phyloP scores from a whole-genome alignment of 2,113 vertebrate species.

The Numida meleagris region DNA sequence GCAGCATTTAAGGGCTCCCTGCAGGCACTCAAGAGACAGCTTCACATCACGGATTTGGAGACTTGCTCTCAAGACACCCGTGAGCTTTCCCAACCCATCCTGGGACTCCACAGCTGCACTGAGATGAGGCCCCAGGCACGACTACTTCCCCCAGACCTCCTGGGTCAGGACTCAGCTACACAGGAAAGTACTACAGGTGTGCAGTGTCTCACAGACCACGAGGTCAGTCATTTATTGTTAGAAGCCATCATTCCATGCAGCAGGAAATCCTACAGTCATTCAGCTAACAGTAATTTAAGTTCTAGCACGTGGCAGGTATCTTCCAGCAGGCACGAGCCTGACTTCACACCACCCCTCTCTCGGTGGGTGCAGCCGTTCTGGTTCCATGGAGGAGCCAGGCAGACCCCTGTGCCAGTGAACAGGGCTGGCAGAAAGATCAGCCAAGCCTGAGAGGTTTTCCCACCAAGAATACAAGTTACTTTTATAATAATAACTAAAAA shows the following conservation, averaged over 20 bases:
- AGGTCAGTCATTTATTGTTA: conserved; percentile 41
- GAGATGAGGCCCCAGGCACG: not conserved
- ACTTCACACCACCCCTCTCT: not conserved
- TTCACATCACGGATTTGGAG: not conserved
- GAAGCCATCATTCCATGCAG: conserved; percentile 35
- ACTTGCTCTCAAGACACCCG: not conserved
- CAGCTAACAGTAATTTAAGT: not conserved
- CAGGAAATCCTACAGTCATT: conserved; percentile 37
- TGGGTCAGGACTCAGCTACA: not conserved
- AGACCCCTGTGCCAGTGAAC: not conserved
- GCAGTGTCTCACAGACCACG: not conserved
- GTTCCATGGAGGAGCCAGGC: not conserved
- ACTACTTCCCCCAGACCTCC: not conserved
- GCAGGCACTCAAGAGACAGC: not conserved
- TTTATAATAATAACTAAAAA: not conserved
- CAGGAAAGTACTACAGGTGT: not conserved
- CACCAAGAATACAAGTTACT: not conserved
- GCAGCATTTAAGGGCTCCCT: not conserved
- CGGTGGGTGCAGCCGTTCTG: not conserved
- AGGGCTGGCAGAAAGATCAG: not conserved
- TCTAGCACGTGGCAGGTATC: not conserved
- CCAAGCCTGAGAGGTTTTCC: not conserved
- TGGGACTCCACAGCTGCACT: not conserved
- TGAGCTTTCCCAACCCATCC: not conserved
- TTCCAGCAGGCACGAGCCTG: not conserved